These are phyloP conservation scores for Bactericera cockerelli DNA, from an alignment of 1,140 invertebrate genomes.

Conservation along the genomic window DNA sequence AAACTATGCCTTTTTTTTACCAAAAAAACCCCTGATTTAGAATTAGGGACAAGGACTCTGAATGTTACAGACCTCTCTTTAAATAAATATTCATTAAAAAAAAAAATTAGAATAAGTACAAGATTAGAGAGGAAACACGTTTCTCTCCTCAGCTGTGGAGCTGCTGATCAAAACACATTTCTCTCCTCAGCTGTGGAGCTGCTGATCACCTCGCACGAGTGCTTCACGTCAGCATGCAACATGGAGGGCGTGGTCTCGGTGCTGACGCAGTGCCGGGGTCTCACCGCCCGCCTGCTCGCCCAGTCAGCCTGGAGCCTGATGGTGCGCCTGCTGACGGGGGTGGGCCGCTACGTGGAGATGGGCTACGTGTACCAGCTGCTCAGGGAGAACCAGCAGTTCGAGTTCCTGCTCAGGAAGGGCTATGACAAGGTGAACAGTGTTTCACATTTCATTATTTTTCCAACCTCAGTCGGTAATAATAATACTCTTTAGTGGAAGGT, in stretches of 20 bases:
- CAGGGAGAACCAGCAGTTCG: slow-evolving; percentile 65
- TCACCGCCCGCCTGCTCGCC: slow-evolving; percentile 46
- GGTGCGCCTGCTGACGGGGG: slow-evolving; percentile 52
- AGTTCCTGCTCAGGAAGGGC: slow-evolving; percentile 58
- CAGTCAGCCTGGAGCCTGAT: slow-evolving; percentile 61
- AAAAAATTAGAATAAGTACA: too few relatives aligned
- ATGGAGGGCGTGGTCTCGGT: slow-evolving; percentile 77
- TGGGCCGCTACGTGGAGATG: slow-evolving; percentile 69
- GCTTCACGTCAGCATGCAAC: slow-evolving; percentile 67
- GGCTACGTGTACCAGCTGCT: slow-evolving; percentile 64
- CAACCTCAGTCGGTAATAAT: too few relatives aligned
- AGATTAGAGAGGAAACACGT: too few relatives aligned
- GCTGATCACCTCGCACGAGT: slow-evolving; percentile 63
- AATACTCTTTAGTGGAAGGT: slow-evolving; percentile 48
- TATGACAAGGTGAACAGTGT: slow-evolving; percentile 44
- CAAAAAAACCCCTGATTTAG: too few relatives aligned
- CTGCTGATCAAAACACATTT: slow-evolving; percentile 48
- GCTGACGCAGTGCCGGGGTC: slow-evolving; percentile 48
- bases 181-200: slow-evolving; percentile 43
- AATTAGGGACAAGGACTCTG: too few relatives aligned
- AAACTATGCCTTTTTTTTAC: too few relatives aligned
- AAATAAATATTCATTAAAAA: too few relatives aligned
- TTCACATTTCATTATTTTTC: too few relatives aligned
- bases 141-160: slow-evolving; percentile 38
- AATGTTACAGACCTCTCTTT: too few relatives aligned